Percentiles rank a stretch among this genome's conserved stretches.
These are phyloP conservation scores for Spea bombifrons DNA, from an alignment of 2,113 vertebrate genomes.

Conservation along the genomic window DNA sequence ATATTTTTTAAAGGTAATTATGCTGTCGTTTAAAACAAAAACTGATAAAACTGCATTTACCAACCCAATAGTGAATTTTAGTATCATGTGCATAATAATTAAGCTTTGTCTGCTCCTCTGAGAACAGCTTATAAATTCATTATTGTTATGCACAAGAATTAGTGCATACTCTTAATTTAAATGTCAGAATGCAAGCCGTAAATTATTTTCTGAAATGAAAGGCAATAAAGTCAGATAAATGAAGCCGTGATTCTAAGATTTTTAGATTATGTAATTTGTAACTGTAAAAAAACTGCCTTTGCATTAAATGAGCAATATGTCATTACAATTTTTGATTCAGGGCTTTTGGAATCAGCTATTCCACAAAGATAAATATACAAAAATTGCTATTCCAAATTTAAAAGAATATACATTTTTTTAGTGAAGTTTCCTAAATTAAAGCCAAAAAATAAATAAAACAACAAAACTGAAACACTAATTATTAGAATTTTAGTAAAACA, in stretches of 20 bases:
- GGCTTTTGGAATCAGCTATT: conserved; percentile 4
- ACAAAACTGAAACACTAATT: too few species aligned
- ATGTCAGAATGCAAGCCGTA: conserved; percentile 44
- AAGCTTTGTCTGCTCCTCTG: conserved; percentile 12
- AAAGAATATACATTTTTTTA: too few species aligned
- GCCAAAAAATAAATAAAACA: too few species aligned
- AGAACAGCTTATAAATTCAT: conserved; percentile 42
- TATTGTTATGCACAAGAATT: conserved; percentile 48
- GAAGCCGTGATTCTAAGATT: conserved; percentile 41
- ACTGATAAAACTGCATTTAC: conserved; percentile 27
- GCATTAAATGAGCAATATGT: conserved; percentile 49
- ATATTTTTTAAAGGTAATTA: background rate
- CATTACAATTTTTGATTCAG: conserved; percentile 47
- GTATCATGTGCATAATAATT: conserved; percentile 42
- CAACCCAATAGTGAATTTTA: conserved; percentile 33
- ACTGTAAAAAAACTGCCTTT: conserved; percentile 36
- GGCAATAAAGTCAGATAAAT: conserved; percentile 50
- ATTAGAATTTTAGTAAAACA: too few species aligned
- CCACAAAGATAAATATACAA: conserved; percentile 23
- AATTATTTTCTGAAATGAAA: conserved; percentile 47
- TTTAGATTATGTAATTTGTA: conserved; percentile 45
- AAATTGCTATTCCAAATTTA: background rate
- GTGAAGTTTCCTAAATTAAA: too few species aligned
- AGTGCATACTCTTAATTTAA: conserved; percentile 44
- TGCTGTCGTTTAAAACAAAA: conserved; percentile 14